These are phyloP conservation scores for Drosophila basisetae DNA, from an alignment of 2,888 invertebrate genomes.

Conservation along the genomic window DNA sequence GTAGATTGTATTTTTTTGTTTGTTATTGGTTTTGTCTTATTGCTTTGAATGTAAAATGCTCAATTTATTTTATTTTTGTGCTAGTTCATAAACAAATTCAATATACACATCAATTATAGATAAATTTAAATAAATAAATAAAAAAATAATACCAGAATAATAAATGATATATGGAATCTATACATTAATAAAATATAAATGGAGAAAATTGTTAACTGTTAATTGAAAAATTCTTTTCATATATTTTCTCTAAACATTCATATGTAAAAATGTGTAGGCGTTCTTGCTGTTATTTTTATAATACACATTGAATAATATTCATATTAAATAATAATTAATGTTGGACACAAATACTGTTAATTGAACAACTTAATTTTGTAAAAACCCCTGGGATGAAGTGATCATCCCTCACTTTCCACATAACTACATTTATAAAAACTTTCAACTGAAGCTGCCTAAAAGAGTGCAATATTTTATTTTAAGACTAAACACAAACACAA, in stretches of 20 bases:
- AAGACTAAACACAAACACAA: neutral
- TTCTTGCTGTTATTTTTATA: neutral
- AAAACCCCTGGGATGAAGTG: neutral
- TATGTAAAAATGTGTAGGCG: neutral
- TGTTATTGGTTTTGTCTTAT: constrained; percentile 65
- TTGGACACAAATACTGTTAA: neutral
- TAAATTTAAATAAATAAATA: neutral
- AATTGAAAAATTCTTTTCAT: neutral
- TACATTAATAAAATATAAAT: neutral
- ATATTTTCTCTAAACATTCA: neutral
- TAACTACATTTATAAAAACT: neutral
- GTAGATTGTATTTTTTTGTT: constrained; percentile 68
- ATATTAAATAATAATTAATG: neutral
- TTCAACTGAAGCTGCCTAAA: neutral
- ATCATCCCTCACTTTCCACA: neutral
- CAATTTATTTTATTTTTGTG: neutral
- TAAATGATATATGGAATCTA: neutral
- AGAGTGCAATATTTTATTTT: neutral
- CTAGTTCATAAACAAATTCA: neutral
- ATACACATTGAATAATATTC: neutral
- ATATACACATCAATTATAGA: neutral
- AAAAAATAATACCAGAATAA: neutral
- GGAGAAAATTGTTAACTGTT: neutral
- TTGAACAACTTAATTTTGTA: neutral
- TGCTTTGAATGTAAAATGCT: constrained; percentile 40